phyloP scores from a whole-genome alignment of 2,888 invertebrate genomes.

The Iphiclides podalirius region DNA sequence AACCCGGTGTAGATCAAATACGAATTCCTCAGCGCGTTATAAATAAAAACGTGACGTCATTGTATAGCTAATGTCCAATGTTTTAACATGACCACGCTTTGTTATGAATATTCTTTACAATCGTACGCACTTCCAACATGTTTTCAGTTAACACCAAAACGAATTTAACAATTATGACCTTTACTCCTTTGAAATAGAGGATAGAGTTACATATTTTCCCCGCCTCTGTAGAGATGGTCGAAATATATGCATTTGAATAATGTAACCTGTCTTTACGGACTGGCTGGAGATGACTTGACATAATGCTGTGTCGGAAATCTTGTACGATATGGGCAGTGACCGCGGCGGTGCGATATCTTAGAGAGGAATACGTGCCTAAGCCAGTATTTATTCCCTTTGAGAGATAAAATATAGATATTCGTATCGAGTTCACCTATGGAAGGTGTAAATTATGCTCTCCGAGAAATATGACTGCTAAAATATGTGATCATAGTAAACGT shows the following conservation, averaged over 20 bases:
- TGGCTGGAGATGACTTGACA: slow-evolving; percentile 70
- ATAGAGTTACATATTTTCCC: slow-evolving; percentile 27
- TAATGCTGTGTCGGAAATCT: slow-evolving; percentile 55
- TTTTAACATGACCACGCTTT: slow-evolving; percentile 56
- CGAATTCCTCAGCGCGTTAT: slow-evolving; percentile 29
- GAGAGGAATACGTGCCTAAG: slow-evolving; percentile 12
- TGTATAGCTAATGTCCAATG: slow-evolving; percentile 52
- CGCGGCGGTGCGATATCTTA: slow-evolving; percentile 29
- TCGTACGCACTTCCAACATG: slow-evolving; percentile 19
- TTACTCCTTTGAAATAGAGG: slow-evolving; percentile 25
- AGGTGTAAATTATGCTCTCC: too few species aligned
- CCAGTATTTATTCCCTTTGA: not conserved
- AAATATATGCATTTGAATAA: slow-evolving; percentile 72
- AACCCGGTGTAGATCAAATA: not conserved
- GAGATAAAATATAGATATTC: not conserved
- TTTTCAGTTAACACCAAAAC: not conserved
- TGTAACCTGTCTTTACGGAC: slow-evolving; percentile 66
- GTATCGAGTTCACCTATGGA: too few species aligned
- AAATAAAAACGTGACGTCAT: slow-evolving; percentile 44
- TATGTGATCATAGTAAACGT: too few species aligned
- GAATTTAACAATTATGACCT: slow-evolving; percentile 30
- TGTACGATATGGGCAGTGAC: slow-evolving; percentile 47
- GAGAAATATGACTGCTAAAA: too few species aligned
- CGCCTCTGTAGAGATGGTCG: slow-evolving; percentile 37
- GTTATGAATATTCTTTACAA: slow-evolving; percentile 53